Evolutionary conservation across 2,113 vertebrate species (phyloP).

Genomic region (Rhinoptilus africanus): DNA sequence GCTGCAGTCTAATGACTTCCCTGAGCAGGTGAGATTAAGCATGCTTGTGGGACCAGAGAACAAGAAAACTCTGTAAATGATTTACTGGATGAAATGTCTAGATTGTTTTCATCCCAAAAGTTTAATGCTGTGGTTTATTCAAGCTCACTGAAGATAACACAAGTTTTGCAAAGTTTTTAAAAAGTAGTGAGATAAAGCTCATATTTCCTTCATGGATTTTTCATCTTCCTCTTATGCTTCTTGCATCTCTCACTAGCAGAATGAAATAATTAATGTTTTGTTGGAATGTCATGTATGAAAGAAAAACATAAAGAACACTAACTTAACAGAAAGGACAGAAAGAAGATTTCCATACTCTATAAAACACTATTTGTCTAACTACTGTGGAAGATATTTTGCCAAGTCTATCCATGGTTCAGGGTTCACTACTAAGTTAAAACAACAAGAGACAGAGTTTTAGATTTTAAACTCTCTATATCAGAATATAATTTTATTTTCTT

Average conservation of each 20-base stretch:
- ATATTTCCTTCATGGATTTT: not conserved
- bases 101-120: not conserved
- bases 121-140: not conserved
- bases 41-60: not conserved
- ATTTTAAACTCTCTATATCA: not conserved
- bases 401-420: not conserved
- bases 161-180: not conserved
- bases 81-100: not conserved
- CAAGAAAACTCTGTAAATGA: not conserved
- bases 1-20: not conserved
- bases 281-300: not conserved
- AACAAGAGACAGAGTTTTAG: not conserved
- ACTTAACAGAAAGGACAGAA: not conserved
- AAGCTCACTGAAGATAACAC: not conserved
- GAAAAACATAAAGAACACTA: not conserved
- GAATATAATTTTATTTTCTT: not conserved
- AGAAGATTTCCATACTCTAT: not conserved
- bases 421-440: not conserved
- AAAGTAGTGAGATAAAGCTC: not conserved
- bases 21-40: not conserved
- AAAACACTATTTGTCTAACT: not conserved
- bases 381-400: not conserved
- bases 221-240: not conserved
- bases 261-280: not conserved
- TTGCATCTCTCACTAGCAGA: not conserved